These are phyloP conservation scores for Drosophila acutilabella DNA, from an alignment of 2,888 invertebrate genomes.

Conservation along the genomic window DNA sequence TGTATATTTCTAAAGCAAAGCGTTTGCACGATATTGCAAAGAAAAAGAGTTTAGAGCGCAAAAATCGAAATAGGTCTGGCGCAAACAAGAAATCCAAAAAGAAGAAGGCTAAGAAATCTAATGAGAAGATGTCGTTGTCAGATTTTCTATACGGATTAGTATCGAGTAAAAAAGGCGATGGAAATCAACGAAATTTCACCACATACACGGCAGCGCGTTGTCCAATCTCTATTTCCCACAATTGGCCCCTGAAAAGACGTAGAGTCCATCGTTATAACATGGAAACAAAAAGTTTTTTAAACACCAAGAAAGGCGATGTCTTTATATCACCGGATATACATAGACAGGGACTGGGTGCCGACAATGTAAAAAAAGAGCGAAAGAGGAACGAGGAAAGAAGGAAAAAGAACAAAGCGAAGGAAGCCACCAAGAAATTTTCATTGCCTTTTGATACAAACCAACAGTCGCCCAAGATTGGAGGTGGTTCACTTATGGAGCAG, in stretches of 20 bases:
- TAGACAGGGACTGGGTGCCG: constrained; percentile 23
- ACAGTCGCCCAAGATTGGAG: constrained; percentile 10
- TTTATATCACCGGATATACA: constrained; percentile 30
- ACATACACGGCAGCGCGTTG: constrained; percentile 13
- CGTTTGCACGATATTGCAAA: constrained; percentile 10
- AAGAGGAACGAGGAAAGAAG: background rate
- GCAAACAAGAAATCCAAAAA: background rate
- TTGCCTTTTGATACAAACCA: background rate
- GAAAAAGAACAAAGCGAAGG: background rate
- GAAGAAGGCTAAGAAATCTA: background rate
- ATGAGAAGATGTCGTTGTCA: constrained; percentile 7
- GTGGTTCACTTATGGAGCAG: constrained; percentile 1
- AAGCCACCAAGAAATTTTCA: no score
- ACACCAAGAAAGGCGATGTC: background rate
- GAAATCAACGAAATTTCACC: constrained; percentile 25
- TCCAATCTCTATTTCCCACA: background rate
- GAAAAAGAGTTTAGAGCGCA: constrained; percentile 9
- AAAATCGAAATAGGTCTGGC: constrained; percentile 1
- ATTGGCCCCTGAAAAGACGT: background rate
- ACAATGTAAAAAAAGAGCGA: background rate
- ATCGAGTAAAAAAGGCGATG: background rate
- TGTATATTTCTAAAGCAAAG: constrained; percentile 12
- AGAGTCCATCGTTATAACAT: background rate
- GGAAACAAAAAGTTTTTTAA: background rate
- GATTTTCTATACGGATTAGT: constrained; percentile 33